Percentiles rank a stretch among this genome's conserved stretches.
phyloP scores from a whole-genome alignment of 2,888 invertebrate species.

The Cosmorhoe ocellata region DNA sequence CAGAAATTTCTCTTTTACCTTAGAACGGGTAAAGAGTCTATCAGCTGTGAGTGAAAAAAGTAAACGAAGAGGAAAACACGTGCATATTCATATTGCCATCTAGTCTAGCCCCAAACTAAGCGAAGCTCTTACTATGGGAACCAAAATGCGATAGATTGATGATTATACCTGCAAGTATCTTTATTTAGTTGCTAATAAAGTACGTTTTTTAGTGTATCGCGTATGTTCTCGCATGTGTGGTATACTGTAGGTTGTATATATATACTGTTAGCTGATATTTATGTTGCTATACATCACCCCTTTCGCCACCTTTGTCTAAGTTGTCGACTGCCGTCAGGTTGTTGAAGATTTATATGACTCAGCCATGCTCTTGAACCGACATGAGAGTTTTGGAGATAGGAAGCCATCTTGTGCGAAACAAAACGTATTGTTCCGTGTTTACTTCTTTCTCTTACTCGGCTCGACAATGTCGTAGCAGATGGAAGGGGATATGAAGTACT shows the following conservation, averaged over 20 bases:
- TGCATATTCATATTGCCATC: too few relatives aligned
- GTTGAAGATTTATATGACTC: conserved; percentile 23
- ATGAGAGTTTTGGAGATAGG: neutral
- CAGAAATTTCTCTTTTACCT: too few relatives aligned
- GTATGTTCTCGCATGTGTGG: too few relatives aligned
- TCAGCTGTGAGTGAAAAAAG: too few relatives aligned
- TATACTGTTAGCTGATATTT: conserved; percentile 13
- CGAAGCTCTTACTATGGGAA: too few relatives aligned
- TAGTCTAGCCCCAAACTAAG: too few relatives aligned
- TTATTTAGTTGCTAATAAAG: too few relatives aligned
- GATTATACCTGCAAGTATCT: too few relatives aligned
- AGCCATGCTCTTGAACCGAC: conserved; percentile 13
- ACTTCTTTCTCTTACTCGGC: neutral
- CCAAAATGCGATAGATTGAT: too few relatives aligned
- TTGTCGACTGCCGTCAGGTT: conserved; percentile 19
- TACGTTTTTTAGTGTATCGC: too few relatives aligned
- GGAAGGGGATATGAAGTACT: neutral
- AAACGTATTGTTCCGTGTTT: conserved; percentile 14
- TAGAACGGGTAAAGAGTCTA: too few relatives aligned
- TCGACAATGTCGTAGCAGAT: conserved; percentile 6
- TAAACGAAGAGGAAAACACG: too few relatives aligned
- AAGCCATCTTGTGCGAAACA: conserved; percentile 8
- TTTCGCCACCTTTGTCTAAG: conserved; percentile 31
- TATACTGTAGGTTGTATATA: neutral
- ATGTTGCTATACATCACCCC: conserved; percentile 28